Base-by-base conservation (phyloP, 1,140 invertebrate genomes). In the Zaprionus tsacasi region DNA sequence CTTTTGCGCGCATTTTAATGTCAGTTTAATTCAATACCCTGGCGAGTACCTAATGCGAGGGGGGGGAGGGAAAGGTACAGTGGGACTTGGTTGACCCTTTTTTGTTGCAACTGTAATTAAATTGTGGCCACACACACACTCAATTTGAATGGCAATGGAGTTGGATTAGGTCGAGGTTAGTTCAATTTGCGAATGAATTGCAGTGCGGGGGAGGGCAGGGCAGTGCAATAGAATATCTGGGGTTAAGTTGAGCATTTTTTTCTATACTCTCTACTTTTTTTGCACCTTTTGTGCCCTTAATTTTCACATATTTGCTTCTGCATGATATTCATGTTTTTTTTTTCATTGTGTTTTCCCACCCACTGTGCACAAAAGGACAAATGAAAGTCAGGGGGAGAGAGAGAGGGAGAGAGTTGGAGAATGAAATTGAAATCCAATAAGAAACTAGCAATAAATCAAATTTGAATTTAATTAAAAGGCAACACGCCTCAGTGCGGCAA, bases 1-100 rank as follows among this genome's bases (percentile, higher is more conserved):
- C 71, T 69, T 77, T 71, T 67, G 59, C 78, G 88, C 67, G 54
- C 82, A 80, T 88, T 89, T 88, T 85, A 90, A 88, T 89, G 85
- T 85, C 78, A 76, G 86, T 89, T 90, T 88, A 88, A 88, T 88
- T 89, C 86, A 88, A 88, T 88, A 75, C 86, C 78, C 81, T n/a
- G 57, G 76, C 60, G 81, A 63, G 30, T 55, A 52, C 56, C 81
- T 88, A 88, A 89, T 89, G 85, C 83, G 70, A 8, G 0, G 57
- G 6, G 17, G 1, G 55, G 63, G 40, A 38, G 13, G 25, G 2
- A 10, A 4, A 17, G 48, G 38, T 15, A 30, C 27, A 30, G 6
- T 30, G 27, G 3, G 11, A 12, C 0, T 8, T 1, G 45, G 48
- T 45, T 54, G 27, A 57, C 72, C 70, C 74, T 15, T 67, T 70